Evolutionary conservation across 2,113 vertebrate genomes (phyloP), one percentile per base, ranked within the genome.

Genomic region (Corydoras maculifer): DNA sequence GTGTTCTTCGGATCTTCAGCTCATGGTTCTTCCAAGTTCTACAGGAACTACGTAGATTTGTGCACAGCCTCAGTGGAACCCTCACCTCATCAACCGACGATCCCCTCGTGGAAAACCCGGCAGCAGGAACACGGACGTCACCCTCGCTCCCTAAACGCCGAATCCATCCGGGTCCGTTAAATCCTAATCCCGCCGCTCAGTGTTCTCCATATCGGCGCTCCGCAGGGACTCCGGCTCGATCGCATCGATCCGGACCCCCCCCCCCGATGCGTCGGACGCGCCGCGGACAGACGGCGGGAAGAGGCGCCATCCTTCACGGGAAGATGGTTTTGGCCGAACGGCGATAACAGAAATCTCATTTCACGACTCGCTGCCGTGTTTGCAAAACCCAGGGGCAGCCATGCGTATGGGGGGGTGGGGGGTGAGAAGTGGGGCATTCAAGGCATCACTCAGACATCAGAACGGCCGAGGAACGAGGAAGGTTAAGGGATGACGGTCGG

Each of bases 331-430:
- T 15, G 32, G 76, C 74, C 59, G 59, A 4, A 82, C 83, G 83
- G 84, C 79, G 84, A 87, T 73, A 81, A 85, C 60, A 81, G 35
- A 89, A 88, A 87, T 87, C 86, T 88, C 80, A 89, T 89, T 90
- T 90, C 88, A 90, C 81, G 81, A 83, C 75, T 87, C 84, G 75
- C 82, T 87, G 89, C 81, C 66, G 10, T 85, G 86, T 87, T 86
- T 86, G 83, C 80, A 81, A 86, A 25, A 89, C 62, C 68, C 78
- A 12, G 77, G 76, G 53, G 77, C 72, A 67, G 65, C 76, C 79
- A 75, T 79, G 73, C 76, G 74, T 79, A 76, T 74, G 62, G 30
- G 71, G 77, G 30, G 74, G 81, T 60, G 60, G 76, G 78, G 78
- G 69, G 81, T 0, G 35, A 8, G 35, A 8, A 8, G 35, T 4